These are phyloP conservation scores for Lophotis ruficrista DNA, from an alignment of 2,113 vertebrate genomes.

Conservation along the genomic window DNA sequence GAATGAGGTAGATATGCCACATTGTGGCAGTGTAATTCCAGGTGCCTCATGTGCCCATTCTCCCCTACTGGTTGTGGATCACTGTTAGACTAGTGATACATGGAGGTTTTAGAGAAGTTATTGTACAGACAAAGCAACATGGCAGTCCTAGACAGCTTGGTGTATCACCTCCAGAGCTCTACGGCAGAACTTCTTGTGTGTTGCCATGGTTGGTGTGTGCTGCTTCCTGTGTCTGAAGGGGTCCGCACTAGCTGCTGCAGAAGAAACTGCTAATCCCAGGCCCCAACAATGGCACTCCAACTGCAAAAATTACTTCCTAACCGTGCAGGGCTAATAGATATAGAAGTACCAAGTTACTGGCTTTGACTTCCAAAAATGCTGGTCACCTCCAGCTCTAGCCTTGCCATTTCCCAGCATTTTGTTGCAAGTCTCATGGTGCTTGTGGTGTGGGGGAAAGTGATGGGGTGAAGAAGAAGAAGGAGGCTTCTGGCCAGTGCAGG, in stretches of 20 bases:
- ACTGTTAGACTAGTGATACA: background rate
- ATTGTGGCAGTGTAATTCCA: background rate
- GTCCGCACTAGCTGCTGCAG: background rate
- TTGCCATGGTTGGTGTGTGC: background rate
- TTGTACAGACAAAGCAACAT: background rate
- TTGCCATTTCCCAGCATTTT: background rate
- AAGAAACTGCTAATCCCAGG: background rate
- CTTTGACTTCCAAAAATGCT: background rate
- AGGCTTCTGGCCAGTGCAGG: background rate
- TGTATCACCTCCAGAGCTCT: background rate
- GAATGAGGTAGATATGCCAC: background rate
- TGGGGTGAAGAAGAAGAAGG: background rate
- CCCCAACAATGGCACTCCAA: background rate
- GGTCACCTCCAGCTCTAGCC: background rate
- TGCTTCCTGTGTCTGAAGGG: background rate
- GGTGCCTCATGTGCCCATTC: background rate
- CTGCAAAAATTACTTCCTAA: background rate
- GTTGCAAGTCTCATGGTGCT: background rate
- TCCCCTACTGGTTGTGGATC: background rate
- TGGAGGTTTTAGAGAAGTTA: background rate
- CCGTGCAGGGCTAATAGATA: background rate
- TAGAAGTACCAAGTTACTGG: background rate
- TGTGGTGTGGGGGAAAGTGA: background rate
- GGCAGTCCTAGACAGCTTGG: background rate
- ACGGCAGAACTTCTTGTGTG: background rate